Base-by-base conservation (phyloP, 2,113 vertebrate species). In the Carlito syrichta region DNA sequence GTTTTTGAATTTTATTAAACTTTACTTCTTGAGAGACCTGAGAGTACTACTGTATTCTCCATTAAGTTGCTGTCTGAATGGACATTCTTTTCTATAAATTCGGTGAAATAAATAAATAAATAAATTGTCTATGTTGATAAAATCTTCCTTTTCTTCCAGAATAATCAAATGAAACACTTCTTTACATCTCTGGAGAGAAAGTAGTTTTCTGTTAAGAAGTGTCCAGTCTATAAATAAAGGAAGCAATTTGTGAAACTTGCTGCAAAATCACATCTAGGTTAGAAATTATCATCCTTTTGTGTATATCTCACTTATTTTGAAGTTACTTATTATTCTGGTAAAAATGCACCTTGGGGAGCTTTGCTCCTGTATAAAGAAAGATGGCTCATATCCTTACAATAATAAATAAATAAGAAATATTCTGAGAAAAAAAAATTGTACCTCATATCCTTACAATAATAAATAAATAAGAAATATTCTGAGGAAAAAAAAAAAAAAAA, bases 231-330 rank as follows among this genome's bases (percentile, higher is more conserved):
- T 58, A 54, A 77, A 90, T 38, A 91, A 96, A 91, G 38, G 92
- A 92, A 95, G 45, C 50, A 22, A 32, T 87, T 82, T 95, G 52
- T 82, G n/a, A 92, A 76, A 81, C 50, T 63, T 45, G 66, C 35
- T 27, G 23, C 30, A 54, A 60, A 91, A 85, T 90, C 30, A 50
- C 48, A 77, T 91, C 48, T 73, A 62, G 89, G 66, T 63, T 60
- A 91, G 73, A 62, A 94, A 86, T 83, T 10, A 40, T 56, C 45
- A 60, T 45, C 50, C 38, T 87, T 86, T 86, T 68, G 27, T 63
- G 23, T 58, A 14, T 63, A 40, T 50, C 62, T 74, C 73, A 54
- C 78, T 96, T 93, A 66, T 62, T 96, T 79, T 87, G 76, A 92
- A 87, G 48, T 86, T 32, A 78, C 22, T 82, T 94, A 62, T 82